A percentile compares a stretch with the other conserved stretches of the same genome.
These are phyloP conservation scores for Pogonus chalceus DNA, from an alignment of 1,140 invertebrate species.

Conservation along the genomic window DNA sequence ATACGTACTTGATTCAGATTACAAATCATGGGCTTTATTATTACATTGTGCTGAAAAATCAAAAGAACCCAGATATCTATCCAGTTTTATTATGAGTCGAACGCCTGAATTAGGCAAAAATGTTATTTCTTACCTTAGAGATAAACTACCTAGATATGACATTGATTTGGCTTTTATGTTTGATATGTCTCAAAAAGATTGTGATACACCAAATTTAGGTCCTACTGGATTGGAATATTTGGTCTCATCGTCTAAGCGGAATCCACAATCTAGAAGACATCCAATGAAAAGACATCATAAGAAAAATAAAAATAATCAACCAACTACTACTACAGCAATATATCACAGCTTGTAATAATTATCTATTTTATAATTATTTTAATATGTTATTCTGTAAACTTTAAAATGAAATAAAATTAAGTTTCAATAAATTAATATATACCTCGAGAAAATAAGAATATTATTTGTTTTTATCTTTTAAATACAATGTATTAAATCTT, in stretches of 20 bases:
- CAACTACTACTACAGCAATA: no score
- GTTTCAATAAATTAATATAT: no score
- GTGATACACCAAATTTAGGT: conserved; percentile 28
- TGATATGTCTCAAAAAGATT: conserved; percentile 62
- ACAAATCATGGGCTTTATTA: conserved; percentile 66
- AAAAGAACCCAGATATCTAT: conserved; percentile 66
- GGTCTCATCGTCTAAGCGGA: not conserved
- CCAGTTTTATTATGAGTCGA: conserved; percentile 71
- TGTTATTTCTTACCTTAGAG: conserved; percentile 42
- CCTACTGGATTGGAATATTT: not conserved
- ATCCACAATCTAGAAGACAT: not conserved
- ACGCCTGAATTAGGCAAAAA: conserved; percentile 46
- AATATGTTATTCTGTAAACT: no score
- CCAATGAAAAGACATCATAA: not conserved
- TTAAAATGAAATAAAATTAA: no score
- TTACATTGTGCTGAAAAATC: conserved; percentile 78
- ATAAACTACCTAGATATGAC: conserved; percentile 58
- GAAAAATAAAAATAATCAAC: no score
- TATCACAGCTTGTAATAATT: no score
- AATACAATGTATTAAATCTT: no score
- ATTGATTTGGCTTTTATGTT: conserved; percentile 76
- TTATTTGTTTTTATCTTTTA: no score
- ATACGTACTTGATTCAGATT: conserved; percentile 74
- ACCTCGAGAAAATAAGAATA: no score
- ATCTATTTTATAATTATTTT: no score